Evolutionary conservation across 2,888 invertebrate genomes (phyloP).

Genomic region (Phymatocera aterrima): DNA sequence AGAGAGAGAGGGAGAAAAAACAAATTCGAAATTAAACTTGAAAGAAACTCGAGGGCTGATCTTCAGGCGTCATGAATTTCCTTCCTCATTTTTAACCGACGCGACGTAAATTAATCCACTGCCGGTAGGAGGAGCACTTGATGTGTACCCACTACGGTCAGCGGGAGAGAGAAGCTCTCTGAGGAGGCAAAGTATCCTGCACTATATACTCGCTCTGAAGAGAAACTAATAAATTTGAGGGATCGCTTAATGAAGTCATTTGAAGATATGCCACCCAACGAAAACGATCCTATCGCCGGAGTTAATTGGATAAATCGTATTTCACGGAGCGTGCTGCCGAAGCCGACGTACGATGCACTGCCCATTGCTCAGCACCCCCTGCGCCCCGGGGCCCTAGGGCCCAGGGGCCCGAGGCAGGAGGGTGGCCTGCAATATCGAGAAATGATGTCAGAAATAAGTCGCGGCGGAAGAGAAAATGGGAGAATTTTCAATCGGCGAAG

Average conservation of each 20-base stretch:
- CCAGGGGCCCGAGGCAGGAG: constrained; percentile 24
- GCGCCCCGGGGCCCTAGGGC: neutral
- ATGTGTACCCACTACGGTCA: constrained; percentile 53
- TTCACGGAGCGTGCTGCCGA: constrained; percentile 56
- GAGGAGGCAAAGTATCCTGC: neutral
- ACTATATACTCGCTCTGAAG: too few species aligned
- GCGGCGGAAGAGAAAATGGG: neutral
- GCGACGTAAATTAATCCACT: neutral
- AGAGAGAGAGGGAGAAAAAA: neutral
- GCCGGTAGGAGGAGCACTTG: constrained; percentile 49
- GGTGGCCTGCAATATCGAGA: neutral
- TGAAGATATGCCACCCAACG: constrained; percentile 61
- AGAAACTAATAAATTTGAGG: constrained; percentile 67
- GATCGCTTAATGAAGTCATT: constrained; percentile 71
- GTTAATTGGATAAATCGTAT: constrained; percentile 70
- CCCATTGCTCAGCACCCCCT: neutral
- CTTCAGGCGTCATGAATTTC: neutral
- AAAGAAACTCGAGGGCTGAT: too few species aligned
- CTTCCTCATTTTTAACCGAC: neutral
- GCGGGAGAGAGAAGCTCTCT: constrained; percentile 46
- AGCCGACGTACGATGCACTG: constrained; percentile 34
- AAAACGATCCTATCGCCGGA: constrained; percentile 67
- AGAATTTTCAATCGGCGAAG: too few species aligned
- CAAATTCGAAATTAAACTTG: too few species aligned
- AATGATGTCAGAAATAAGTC: constrained; percentile 2